Base-by-base conservation (phyloP, 2,113 vertebrate species). In the Ptychochromis oligacanthus region DNA sequence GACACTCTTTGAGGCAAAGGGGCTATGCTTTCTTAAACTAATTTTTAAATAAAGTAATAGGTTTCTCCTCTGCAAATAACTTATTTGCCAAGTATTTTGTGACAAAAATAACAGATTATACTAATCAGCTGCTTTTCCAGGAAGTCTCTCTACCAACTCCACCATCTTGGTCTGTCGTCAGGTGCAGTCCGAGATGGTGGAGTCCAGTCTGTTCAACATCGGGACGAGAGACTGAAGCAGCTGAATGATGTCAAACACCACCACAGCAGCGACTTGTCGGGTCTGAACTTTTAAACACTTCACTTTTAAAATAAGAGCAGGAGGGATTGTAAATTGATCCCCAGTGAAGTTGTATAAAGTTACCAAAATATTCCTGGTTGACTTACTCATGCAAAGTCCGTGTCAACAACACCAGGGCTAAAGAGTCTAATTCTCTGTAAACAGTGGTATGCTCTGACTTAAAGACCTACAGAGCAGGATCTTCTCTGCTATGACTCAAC, bases 391-490 rank as follows among this genome's bases (percentile, higher is more conserved):
- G 26, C 31, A 72, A 12, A 72, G 26, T 34, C 26, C 0, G 1
- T 34, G 46, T 12, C 1, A 72, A 72, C 46, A 72, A 31, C 67
- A 34, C 3, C 4, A 1, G 46, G 8, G 18, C 26, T 54, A 24
- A 72, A 72, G 67, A 34, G 17, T 31, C 40, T 62, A 67, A 72
- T n/a, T 57, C 61, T 84, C 17, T 88, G 83, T 85, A 84, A 80
- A 81, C 76, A 54, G 34, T 15, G 20, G 28, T 65, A 75, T 83
- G 79, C 83, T 76, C 79, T 70, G 77, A 79, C 56, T 70, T 62
- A 4, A 59, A 81, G 67, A 78, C 78, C 75, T 77, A 79, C 82
- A 86, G 78, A 43, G n/a, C 81, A 82, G 83, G 28, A 46, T 77
- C 67, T 62, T 38, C 54, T 78, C 60, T 74, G 70, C 55, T 36